Evolutionary conservation across 2,113 vertebrate species (phyloP).

Genomic region (Sminthopsis crassicaudata): DNA sequence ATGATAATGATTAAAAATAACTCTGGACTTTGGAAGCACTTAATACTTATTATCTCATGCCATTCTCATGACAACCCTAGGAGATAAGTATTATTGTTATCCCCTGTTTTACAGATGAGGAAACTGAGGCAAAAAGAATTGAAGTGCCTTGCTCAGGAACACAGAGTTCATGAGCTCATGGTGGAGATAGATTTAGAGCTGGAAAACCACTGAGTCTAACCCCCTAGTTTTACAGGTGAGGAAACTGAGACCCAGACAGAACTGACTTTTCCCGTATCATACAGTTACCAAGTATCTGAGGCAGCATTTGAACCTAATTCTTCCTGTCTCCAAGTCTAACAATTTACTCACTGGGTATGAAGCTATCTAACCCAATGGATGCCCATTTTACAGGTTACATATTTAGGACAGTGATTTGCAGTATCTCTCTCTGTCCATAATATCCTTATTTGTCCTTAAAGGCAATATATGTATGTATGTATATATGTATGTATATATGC

Average conservation of each 20-base stretch:
- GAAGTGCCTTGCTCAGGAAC: not conserved
- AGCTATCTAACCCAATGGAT: not conserved
- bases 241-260: not conserved
- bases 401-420: not conserved
- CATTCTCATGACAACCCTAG: not conserved
- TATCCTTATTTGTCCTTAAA: not conserved
- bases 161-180: not conserved
- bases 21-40: not conserved
- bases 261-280: not conserved
- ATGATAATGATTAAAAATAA: not conserved
- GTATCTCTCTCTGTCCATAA: not conserved
- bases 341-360: not conserved
- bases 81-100: not conserved
- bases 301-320: not conserved
- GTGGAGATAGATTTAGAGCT: not conserved
- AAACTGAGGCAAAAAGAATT: not conserved
- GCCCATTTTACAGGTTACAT: not conserved
- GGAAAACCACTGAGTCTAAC: not conserved
- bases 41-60: not conserved
- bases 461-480: too few relatives aligned
- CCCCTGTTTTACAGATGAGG: not conserved
- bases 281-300: not conserved
- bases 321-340: not conserved
- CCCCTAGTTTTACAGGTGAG: not conserved
- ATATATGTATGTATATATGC: too few relatives aligned